A percentile compares a stretch with the other conserved stretches of the same genome.
phyloP scores from a whole-genome alignment of 2,888 invertebrate genomes.

The Bugula neritina region DNA sequence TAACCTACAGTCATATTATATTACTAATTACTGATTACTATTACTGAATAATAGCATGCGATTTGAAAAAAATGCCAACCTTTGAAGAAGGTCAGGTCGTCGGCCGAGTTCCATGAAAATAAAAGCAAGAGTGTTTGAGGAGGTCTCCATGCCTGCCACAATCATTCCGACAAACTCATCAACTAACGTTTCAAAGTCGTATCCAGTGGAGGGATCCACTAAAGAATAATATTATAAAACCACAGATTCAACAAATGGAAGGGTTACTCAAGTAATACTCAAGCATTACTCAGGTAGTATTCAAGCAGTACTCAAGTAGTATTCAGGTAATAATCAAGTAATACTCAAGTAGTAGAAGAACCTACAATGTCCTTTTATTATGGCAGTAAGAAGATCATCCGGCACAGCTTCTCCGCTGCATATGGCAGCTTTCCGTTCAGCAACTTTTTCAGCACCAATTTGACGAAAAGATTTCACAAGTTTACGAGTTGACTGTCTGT shows the following conservation, averaged over 20 bases:
- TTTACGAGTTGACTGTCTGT: background rate
- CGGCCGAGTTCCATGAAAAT: slow-evolving; percentile 31
- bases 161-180: background rate
- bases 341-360: too few relatives aligned
- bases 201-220: background rate
- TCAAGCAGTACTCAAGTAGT: too few relatives aligned
- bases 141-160: slow-evolving; percentile 32
- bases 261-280: too few relatives aligned
- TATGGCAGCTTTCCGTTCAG: background rate
- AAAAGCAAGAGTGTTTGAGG: slow-evolving; percentile 31
- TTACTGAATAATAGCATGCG: too few relatives aligned
- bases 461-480: background rate
- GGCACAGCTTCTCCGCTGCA: background rate
- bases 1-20: slow-evolving; percentile 3
- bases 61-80: too few relatives aligned
- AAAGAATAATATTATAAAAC: too few relatives aligned
- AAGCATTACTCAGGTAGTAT: too few relatives aligned
- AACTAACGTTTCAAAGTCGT: background rate
- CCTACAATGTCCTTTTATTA: background rate
- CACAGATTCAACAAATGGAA: too few relatives aligned
- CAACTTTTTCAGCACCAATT: background rate
- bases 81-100: slow-evolving; percentile 29
- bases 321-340: too few relatives aligned
- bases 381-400: background rate
- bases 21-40: too few relatives aligned